Percentiles rank a stretch among this genome's conserved stretches.
These are phyloP conservation scores for Mactromeris polynyma DNA, from an alignment of 2,888 invertebrate species.

Conservation along the genomic window DNA sequence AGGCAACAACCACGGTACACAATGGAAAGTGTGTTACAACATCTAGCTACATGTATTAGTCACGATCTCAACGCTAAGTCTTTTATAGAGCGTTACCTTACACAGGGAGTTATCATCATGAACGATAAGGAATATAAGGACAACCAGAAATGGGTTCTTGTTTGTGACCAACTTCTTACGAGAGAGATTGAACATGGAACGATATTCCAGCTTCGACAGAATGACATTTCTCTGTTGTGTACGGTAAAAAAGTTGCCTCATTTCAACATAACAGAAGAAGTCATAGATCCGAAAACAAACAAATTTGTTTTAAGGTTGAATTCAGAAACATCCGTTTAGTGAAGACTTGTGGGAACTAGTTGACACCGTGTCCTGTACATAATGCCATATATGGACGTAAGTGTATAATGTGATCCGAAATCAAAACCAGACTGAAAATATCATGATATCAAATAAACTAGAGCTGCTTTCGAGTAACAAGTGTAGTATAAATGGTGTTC, in stretches of 20 bases:
- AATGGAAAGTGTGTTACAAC: constrained; percentile 96
- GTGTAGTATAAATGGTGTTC: not conserved
- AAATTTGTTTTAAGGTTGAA: constrained; percentile 97
- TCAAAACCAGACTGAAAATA: not conserved
- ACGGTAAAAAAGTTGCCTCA: constrained; percentile 95
- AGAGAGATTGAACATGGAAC: constrained; percentile 94
- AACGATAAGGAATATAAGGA: constrained; percentile 82
- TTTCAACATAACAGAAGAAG: constrained; percentile 97
- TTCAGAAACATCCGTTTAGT: constrained; percentile 97
- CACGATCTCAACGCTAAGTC: constrained; percentile 97
- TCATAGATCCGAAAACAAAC: constrained; percentile 97
- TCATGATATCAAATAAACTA: not conserved
- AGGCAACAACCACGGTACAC: constrained; percentile 98
- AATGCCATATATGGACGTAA: not conserved
- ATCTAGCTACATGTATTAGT: constrained; percentile 96
- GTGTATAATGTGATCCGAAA: constrained; percentile 1
- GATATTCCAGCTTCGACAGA: constrained; percentile 94
- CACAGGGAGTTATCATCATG: constrained; percentile 90
- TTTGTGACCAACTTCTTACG: constrained; percentile 96
- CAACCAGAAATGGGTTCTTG: constrained; percentile 98
- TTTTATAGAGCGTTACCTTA: constrained; percentile 97
- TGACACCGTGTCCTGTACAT: not conserved
- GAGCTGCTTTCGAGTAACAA: not conserved
- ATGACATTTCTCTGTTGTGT: constrained; percentile 94
- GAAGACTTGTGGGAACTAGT: not conserved